phyloP scores from a whole-genome alignment of 2,888 invertebrate species.

The Apotomis capreana region DNA sequence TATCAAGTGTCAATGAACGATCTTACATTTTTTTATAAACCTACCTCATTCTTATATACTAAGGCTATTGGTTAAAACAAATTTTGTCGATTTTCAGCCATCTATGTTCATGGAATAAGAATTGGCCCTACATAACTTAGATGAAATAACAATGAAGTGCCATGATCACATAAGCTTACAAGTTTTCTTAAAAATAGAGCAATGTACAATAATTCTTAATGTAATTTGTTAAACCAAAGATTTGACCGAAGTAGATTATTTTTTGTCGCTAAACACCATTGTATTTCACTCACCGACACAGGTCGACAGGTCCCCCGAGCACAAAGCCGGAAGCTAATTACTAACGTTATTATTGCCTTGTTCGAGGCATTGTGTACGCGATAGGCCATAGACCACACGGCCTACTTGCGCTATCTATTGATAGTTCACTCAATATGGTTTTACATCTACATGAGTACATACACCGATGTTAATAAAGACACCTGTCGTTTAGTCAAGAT shows the following conservation, averaged over 20 bases:
- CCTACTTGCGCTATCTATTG: slow-evolving; percentile 3
- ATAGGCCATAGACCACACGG: slow-evolving; percentile 23
- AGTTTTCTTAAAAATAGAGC: too few relatives aligned
- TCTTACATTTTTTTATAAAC: not conserved
- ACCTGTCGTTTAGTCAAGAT: slow-evolving; percentile 17
- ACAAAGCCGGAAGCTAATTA: slow-evolving; percentile 49
- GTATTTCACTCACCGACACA: slow-evolving; percentile 52
- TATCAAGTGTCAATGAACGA: not conserved
- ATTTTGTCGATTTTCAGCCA: too few relatives aligned
- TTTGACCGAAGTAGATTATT: too few relatives aligned
- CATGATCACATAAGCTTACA: too few relatives aligned
- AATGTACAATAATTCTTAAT: too few relatives aligned
- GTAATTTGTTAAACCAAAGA: too few relatives aligned
- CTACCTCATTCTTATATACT: too few relatives aligned
- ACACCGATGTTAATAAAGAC: too few relatives aligned
- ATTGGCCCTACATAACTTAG: too few relatives aligned
- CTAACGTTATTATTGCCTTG: slow-evolving; percentile 43
- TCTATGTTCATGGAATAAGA: too few relatives aligned
- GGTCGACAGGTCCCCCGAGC: slow-evolving; percentile 48
- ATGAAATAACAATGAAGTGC: too few relatives aligned
- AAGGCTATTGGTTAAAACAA: too few relatives aligned
- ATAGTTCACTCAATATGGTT: not conserved
- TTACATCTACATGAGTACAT: not conserved
- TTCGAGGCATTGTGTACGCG: slow-evolving; percentile 35
- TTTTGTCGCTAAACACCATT: slow-evolving; percentile 20